phyloP scores from a whole-genome alignment of 2,797 vertebrate species.

The Pangasius macronema region DNA sequence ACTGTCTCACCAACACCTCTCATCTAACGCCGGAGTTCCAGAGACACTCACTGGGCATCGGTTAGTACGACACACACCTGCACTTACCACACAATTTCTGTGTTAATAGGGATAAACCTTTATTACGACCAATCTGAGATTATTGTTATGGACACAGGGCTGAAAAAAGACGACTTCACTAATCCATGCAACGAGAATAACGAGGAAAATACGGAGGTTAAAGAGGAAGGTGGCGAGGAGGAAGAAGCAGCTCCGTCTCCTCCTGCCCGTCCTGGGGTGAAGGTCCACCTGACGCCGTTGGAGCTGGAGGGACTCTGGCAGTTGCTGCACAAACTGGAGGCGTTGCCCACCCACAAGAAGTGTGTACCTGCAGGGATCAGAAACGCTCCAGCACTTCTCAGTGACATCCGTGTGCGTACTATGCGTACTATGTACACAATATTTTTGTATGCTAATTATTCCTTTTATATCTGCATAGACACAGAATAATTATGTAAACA shows the following conservation, averaged over 20 bases:
- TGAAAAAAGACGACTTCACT: slow-evolving; percentile 76
- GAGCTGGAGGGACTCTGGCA: slow-evolving; percentile 93
- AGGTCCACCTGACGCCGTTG: slow-evolving; percentile 82
- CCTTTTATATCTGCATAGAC: background rate
- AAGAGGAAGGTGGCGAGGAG: slow-evolving; percentile 49
- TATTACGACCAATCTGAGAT: background rate
- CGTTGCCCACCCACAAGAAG: slow-evolving; percentile 89
- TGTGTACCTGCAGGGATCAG: slow-evolving; percentile 91
- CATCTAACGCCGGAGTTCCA: slow-evolving; percentile 96
- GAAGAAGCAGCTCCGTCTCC: slow-evolving; percentile 44
- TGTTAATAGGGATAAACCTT: background rate
- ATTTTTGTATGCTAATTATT: background rate
- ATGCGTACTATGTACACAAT: too few species aligned
- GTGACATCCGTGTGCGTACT: slow-evolving; percentile 86
- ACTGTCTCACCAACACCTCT: slow-evolving; percentile 89
- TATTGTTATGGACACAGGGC: slow-evolving; percentile 70
- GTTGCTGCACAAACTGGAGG: slow-evolving; percentile 92
- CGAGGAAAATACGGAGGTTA: slow-evolving; percentile 45
- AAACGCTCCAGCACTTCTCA: slow-evolving; percentile 85
- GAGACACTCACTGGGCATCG: slow-evolving; percentile 91
- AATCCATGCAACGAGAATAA: slow-evolving; percentile 59
- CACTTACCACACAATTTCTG: background rate
- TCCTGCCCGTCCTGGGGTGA: slow-evolving; percentile 54
- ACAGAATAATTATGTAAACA: background rate
- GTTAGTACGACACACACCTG: slow-evolving; percentile 69